These are phyloP conservation scores for Siniperca undulata DNA, from an alignment of 2,797 vertebrate genomes.

Conservation along the genomic window DNA sequence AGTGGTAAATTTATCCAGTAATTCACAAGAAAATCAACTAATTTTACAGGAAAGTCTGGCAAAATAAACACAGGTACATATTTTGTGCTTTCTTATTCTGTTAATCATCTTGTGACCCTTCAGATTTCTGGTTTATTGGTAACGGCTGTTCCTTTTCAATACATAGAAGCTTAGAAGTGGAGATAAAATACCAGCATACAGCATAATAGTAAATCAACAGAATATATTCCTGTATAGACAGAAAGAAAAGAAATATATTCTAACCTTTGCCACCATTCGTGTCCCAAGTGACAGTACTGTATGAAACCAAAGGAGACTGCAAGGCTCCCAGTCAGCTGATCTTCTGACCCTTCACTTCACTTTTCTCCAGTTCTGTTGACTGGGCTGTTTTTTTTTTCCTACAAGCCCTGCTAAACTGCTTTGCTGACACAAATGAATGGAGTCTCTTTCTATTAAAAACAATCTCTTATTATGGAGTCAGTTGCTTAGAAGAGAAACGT, in stretches of 20 bases:
- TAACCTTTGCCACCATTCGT: conserved; percentile 17
- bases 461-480: conserved; percentile 16
- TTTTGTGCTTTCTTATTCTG: background rate
- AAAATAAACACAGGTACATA: background rate
- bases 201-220: conserved; percentile 1
- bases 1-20: background rate
- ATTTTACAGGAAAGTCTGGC: too few relatives aligned
- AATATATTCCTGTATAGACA: conserved; percentile 12
- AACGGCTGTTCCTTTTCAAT: background rate
- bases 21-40: background rate
- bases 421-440: conserved; percentile 42
- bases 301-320: conserved; percentile 28
- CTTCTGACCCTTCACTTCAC: conserved; percentile 37
- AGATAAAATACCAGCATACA: background rate
- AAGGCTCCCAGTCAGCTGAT: conserved; percentile 32
- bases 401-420: conserved; percentile 46
- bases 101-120: background rate
- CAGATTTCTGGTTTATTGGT: background rate
- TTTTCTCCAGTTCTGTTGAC: conserved; percentile 49
- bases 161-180: background rate
- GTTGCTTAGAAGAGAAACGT: background rate
- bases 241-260: conserved; percentile 6
- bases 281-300: conserved; percentile 18
- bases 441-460: conserved; percentile 26
- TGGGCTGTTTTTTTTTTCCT: conserved; percentile 6